phyloP scores from a whole-genome alignment of 2,888 invertebrate genomes.

The Brenthis daphne region DNA sequence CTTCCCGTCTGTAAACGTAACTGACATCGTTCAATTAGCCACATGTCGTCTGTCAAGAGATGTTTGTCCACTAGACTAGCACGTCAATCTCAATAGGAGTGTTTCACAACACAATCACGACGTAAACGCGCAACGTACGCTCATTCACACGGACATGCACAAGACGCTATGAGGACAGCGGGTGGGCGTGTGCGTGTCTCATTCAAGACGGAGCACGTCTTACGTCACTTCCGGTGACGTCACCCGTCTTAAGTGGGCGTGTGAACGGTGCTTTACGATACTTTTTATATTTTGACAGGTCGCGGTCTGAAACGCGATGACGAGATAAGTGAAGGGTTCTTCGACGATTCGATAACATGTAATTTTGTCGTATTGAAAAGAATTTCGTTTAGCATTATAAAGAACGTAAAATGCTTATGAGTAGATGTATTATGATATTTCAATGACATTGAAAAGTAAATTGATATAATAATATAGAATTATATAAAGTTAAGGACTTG shows the following conservation, averaged over 20 bases:
- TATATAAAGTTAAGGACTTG: too few relatives aligned
- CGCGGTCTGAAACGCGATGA: slow-evolving; percentile 49
- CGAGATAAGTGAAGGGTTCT: slow-evolving; percentile 65
- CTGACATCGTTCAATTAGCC: slow-evolving; percentile 69
- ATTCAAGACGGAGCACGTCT: slow-evolving; percentile 69
- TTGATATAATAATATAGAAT: too few relatives aligned
- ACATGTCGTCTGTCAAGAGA: slow-evolving; percentile 54
- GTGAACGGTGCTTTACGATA: slow-evolving; percentile 63
- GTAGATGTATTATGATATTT: slow-evolving; percentile 1
- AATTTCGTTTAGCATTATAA: slow-evolving; percentile 36
- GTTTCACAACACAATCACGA: slow-evolving; percentile 56
- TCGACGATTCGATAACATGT: slow-evolving; percentile 50
- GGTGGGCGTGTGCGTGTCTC: slow-evolving; percentile 63
- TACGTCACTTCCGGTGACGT: slow-evolving; percentile 75
- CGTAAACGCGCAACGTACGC: slow-evolving; percentile 62
- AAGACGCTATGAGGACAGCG: slow-evolving; percentile 44
- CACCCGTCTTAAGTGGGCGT: slow-evolving; percentile 74
- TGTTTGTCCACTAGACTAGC: slow-evolving; percentile 59
- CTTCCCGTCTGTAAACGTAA: slow-evolving; percentile 55
- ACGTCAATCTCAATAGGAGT: slow-evolving; percentile 68
- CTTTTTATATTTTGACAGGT: slow-evolving; percentile 65
- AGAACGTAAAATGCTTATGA: slow-evolving; percentile 39
- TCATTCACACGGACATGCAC: slow-evolving; percentile 64
- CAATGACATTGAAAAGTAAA: too few relatives aligned
- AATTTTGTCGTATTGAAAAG: slow-evolving; percentile 49